These are phyloP conservation scores for Coranthus polyacanthus DNA, from an alignment of 2,797 vertebrate genomes.

Conservation along the genomic window DNA sequence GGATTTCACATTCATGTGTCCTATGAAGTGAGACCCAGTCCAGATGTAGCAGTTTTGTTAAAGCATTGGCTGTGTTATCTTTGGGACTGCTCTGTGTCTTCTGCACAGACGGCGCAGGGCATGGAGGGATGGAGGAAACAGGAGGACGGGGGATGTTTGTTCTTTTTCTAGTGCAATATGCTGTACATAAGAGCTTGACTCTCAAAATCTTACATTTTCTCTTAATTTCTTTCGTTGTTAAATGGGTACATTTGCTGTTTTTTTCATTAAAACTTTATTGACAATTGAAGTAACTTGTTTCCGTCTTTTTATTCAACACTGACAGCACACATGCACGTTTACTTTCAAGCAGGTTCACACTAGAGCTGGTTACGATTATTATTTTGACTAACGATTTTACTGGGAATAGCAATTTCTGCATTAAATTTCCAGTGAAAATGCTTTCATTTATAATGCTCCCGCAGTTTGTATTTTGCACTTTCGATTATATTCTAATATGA, in stretches of 20 bases:
- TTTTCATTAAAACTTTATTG: slow-evolving; percentile 83
- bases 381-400: too few species aligned
- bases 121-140: slow-evolving; percentile 59
- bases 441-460: too few species aligned
- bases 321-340: not conserved
- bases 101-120: slow-evolving; percentile 60
- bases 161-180: slow-evolving; percentile 87
- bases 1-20: slow-evolving; percentile 77
- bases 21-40: slow-evolving; percentile 83
- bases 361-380: too few species aligned
- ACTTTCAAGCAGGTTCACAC: too few species aligned
- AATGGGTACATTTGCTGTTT: slow-evolving; percentile 83
- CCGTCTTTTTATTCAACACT: slow-evolving; percentile 17
- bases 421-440: too few species aligned
- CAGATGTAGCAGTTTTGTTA: slow-evolving; percentile 81
- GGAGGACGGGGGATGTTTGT: slow-evolving; percentile 68
- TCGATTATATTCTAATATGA: too few species aligned
- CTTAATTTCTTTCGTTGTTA: slow-evolving; percentile 80
- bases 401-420: too few species aligned
- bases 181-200: slow-evolving; percentile 86
- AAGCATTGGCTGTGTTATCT: slow-evolving; percentile 79
- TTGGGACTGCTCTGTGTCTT: slow-evolving; percentile 75
- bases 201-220: slow-evolving; percentile 80
- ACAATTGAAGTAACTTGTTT: slow-evolving; percentile 52
- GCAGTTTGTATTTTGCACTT: too few species aligned